A percentile compares a stretch with the other conserved stretches of the same genome.
Evolutionary conservation across 2,888 invertebrate species (phyloP).

Genomic region (Scrobipalpa atriplicella): DNA sequence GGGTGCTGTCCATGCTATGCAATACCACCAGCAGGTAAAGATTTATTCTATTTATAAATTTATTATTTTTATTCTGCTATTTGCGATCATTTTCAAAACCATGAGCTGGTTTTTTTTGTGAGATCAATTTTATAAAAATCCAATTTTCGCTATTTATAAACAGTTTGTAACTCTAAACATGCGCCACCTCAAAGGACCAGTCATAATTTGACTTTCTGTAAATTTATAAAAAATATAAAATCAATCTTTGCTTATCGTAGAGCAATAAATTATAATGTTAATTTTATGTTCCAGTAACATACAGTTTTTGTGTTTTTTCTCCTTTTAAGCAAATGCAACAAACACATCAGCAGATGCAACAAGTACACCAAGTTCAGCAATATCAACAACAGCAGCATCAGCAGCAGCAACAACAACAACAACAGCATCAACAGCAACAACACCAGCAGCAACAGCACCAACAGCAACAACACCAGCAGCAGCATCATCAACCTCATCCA

Average conservation of each 20-base stretch:
- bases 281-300: too few species aligned
- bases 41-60: not conserved
- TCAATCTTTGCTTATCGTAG: too few species aligned
- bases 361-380: slow-evolving; percentile 67
- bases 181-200: too few species aligned
- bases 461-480: slow-evolving; percentile 60
- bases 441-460: slow-evolving; percentile 60
- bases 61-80: not conserved
- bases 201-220: too few species aligned
- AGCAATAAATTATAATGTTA: not conserved
- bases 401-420: slow-evolving; percentile 60
- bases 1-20: slow-evolving; percentile 76
- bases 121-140: too few species aligned
- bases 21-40: slow-evolving; percentile 75
- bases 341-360: slow-evolving; percentile 62
- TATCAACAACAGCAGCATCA: slow-evolving; percentile 60
- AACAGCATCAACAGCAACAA: slow-evolving; percentile 61
- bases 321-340: slow-evolving; percentile 44
- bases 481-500: slow-evolving; percentile 59
- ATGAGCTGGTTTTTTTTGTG: too few species aligned
- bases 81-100: too few species aligned
- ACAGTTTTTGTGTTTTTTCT: not conserved
- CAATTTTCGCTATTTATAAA: too few species aligned
- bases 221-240: too few species aligned
- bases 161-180: too few species aligned